A percentile compares a stretch with the other conserved stretches of the same genome.
Conservation (phyloP, 2,888 invertebrate species). For the Unio pictorum region DNA sequence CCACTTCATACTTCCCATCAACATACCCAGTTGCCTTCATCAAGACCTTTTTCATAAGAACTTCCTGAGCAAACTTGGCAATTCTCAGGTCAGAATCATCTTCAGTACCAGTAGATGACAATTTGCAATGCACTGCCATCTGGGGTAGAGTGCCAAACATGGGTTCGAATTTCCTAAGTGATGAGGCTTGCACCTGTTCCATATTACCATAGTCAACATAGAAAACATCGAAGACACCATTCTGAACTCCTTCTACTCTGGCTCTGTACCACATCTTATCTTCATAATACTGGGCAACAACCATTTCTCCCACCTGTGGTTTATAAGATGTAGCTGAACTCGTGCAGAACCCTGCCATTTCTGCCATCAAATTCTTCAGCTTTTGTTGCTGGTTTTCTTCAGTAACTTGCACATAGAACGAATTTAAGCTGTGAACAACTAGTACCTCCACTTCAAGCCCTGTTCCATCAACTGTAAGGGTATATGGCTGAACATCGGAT, state of each 20-base stretch:
- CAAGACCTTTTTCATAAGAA: constrained; percentile 6
- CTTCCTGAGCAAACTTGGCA: constrained; percentile 1
- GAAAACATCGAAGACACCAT: constrained; percentile 37
- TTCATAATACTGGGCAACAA: constrained; percentile 22
- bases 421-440: constrained; percentile 13
- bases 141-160: constrained; percentile 30
- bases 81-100: constrained; percentile 13
- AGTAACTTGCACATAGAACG: constrained; percentile 14
- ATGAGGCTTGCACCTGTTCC: constrained; percentile 25
- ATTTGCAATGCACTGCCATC: constrained; percentile 41
- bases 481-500: constrained; percentile 16
- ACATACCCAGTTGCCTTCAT: constrained; percentile 16
- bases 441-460: constrained; percentile 3
- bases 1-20: constrained; percentile 9
- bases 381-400: neutral
- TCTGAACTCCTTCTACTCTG: constrained; percentile 26
- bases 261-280: constrained; percentile 33
- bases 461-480: constrained; percentile 14
- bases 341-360: constrained; percentile 16
- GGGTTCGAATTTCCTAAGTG: constrained; percentile 31
- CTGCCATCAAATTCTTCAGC: constrained; percentile 8
- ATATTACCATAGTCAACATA: constrained; percentile 67
- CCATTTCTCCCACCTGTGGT: constrained; percentile 22
- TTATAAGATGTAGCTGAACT: constrained; percentile 5
- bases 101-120: constrained; percentile 9